These are phyloP conservation scores for Perca fluviatilis DNA, from an alignment of 2,113 vertebrate species.

Conservation along the genomic window DNA sequence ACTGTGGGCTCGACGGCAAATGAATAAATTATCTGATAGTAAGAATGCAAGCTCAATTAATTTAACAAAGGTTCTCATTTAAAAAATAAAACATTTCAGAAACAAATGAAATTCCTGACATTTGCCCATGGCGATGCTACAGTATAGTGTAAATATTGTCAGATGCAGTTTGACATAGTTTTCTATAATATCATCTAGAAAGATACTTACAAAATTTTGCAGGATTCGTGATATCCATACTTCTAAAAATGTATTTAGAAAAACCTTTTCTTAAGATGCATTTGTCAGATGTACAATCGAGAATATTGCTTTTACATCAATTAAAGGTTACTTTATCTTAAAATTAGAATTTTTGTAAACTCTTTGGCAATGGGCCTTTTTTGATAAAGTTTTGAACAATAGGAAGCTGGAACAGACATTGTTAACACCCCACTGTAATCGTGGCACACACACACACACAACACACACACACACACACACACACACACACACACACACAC, in stretches of 20 bases:
- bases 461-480: neutral
- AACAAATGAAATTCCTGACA: neutral
- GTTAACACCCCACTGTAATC: neutral
- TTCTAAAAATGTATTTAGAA: neutral
- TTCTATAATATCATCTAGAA: neutral
- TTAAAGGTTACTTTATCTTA: neutral
- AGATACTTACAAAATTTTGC: neutral
- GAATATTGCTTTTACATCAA: neutral
- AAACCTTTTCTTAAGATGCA: neutral
- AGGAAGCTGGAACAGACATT: neutral
- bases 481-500: slow-evolving; percentile 12
- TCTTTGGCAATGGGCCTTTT: neutral
- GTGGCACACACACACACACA: neutral
- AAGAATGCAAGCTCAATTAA: neutral
- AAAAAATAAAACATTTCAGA: neutral
- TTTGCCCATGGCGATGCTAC: neutral
- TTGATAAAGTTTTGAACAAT: neutral
- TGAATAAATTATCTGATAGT: neutral
- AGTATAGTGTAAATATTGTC: neutral
- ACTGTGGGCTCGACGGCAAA: neutral
- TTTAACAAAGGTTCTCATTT: neutral
- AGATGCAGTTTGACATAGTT: neutral
- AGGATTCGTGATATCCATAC: neutral
- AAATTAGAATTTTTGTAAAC: neutral
- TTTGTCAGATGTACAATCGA: neutral